Conservation (phyloP, 2,797 vertebrate genomes). For the Ctenopoma multispine region DNA sequence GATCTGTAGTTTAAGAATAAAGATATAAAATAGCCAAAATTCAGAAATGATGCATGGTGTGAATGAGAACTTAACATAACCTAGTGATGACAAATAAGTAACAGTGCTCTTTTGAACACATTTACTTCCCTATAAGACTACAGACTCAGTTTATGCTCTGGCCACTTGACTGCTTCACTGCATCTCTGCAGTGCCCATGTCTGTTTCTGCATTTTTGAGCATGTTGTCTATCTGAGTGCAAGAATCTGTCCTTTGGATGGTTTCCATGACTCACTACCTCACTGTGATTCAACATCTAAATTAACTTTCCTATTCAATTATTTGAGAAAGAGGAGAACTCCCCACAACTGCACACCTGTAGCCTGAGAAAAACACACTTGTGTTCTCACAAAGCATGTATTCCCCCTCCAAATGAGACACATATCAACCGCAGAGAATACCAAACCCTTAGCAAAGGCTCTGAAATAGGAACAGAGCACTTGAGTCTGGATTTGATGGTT, state of each 20-base stretch:
- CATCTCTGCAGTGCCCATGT: neutral
- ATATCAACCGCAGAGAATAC: conserved; percentile 43
- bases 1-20: too few species aligned
- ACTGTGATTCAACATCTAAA: conserved; percentile 39
- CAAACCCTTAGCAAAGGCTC: conserved; percentile 46
- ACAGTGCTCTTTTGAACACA: conserved; percentile 1
- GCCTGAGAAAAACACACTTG: conserved; percentile 63
- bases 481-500: conserved; percentile 58
- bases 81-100: neutral
- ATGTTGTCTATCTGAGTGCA: neutral
- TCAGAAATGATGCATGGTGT: too few species aligned
- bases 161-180: neutral
- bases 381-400: conserved; percentile 47
- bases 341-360: conserved; percentile 61
- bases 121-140: too few species aligned
- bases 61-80: too few species aligned
- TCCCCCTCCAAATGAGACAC: conserved; percentile 44
- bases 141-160: conserved; percentile 12
- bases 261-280: neutral
- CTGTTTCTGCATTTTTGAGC: neutral
- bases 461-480: conserved; percentile 70
- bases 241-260: neutral
- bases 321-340: conserved; percentile 27
- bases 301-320: conserved; percentile 44
- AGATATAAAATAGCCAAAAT: too few species aligned